Evolutionary conservation across 37 sponge, comb jelly and placozoan species (phyloP).

Genomic region (Halichondria panicea): DNA sequence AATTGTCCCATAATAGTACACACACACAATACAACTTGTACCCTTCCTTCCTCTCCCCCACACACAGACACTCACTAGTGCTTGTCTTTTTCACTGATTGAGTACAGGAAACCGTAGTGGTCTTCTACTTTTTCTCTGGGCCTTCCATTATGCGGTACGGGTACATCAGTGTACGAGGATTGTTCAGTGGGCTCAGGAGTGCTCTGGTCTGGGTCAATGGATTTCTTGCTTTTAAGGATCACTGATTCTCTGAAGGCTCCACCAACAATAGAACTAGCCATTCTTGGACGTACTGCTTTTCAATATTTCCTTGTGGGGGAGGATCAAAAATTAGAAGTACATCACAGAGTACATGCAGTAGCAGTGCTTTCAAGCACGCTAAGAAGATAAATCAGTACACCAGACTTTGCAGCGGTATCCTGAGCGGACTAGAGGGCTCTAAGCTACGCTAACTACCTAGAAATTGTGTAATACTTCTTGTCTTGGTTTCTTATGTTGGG

Average conservation of each 20-base stretch:
- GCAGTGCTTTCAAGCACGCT: no score
- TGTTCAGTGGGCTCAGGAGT: neutral
- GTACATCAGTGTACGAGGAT: neutral
- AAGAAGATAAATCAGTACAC: no score
- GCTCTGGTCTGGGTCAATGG: neutral
- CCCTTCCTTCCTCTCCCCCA: no score
- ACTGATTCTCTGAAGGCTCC: conserved; percentile 6
- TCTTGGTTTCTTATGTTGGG: no score
- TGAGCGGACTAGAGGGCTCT: no score
- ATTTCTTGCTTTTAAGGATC: neutral
- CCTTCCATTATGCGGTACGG: conserved; percentile 5
- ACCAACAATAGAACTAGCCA: neutral
- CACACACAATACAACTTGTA: neutral
- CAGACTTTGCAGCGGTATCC: no score
- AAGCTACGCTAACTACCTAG: no score
- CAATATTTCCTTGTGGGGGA: no score
- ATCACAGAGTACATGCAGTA: no score
- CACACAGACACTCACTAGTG: conserved; percentile 45
- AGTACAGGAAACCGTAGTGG: conserved; percentile 69
- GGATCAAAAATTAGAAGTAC: no score
- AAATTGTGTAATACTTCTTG: no score
- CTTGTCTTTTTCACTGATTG: conserved; percentile 19
- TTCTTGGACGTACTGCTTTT: no score
- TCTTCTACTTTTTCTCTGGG: conserved; percentile 28
- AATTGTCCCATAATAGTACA: neutral